Conservation (phyloP, 2,797 vertebrate species). For the Leptatherina wallacei region DNA sequence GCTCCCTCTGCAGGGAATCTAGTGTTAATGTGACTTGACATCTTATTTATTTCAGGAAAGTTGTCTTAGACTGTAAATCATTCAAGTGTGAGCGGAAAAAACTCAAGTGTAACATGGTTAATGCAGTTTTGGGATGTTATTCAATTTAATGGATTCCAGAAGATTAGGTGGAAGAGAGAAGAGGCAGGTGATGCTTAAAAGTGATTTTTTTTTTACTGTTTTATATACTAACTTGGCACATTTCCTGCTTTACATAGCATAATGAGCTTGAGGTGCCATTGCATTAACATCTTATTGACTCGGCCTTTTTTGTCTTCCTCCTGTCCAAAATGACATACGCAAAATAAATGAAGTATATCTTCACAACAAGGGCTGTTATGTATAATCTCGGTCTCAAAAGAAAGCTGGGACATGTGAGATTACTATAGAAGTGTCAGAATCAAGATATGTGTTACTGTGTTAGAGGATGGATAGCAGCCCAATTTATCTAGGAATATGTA, state of each 20-base stretch:
- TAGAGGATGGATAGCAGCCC: too few species aligned
- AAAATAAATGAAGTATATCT: too few species aligned
- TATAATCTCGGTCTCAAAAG: too few species aligned
- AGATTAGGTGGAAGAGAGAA: neutral
- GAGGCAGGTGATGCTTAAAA: neutral
- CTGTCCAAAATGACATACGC: too few species aligned
- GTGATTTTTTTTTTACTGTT: neutral
- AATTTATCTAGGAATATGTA: too few species aligned
- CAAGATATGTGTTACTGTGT: too few species aligned
- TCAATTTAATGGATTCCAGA: neutral
- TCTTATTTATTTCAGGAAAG: slow-evolving; percentile 30
- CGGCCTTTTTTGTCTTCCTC: too few species aligned
- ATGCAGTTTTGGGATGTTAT: neutral
- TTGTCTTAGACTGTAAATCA: slow-evolving; percentile 4
- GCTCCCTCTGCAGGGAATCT: slow-evolving; percentile 13
- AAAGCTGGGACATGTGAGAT: too few species aligned
- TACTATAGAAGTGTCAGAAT: too few species aligned
- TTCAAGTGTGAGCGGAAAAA: neutral
- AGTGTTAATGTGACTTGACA: slow-evolving; percentile 37
- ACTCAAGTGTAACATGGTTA: slow-evolving; percentile 3
- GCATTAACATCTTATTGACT: neutral
- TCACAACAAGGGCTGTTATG: too few species aligned
- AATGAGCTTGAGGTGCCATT: neutral
- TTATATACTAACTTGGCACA: neutral
- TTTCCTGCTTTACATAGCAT: neutral